phyloP scores from a whole-genome alignment of 2,113 vertebrate genomes.

The Neogale vison region DNA sequence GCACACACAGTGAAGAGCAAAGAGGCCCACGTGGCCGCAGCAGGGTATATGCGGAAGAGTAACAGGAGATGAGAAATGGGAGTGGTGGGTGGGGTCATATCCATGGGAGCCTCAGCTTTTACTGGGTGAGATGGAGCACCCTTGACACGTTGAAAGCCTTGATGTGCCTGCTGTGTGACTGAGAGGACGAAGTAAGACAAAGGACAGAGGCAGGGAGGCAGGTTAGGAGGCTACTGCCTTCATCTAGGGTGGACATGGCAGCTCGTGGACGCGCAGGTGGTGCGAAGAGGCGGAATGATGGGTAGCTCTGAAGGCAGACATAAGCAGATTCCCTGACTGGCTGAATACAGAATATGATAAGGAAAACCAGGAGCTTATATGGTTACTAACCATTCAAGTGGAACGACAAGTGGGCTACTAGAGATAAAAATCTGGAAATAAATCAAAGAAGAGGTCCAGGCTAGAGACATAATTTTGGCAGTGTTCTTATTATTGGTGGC shows the following conservation, averaged over 20 bases:
- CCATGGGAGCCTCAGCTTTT: background rate
- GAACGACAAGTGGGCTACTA: background rate
- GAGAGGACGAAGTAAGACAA: background rate
- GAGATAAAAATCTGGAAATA: background rate
- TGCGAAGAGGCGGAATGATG: background rate
- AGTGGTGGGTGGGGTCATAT: background rate
- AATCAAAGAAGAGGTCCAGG: background rate
- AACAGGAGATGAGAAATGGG: background rate
- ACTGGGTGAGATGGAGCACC: background rate
- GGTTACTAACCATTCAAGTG: background rate
- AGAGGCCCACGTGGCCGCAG: background rate
- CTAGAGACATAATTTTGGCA: background rate
- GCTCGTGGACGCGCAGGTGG: background rate
- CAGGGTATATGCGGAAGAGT: background rate
- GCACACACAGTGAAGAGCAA: too few relatives aligned
- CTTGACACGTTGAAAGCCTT: background rate
- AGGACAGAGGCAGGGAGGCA: background rate
- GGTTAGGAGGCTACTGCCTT: background rate
- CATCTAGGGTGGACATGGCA: background rate
- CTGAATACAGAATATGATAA: background rate
- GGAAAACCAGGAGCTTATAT: background rate
- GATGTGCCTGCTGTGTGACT: background rate
- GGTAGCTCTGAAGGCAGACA: background rate
- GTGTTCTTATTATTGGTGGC: background rate
- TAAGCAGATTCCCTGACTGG: background rate